These are phyloP conservation scores for Enteromius radiatus DNA, from an alignment of 2,797 vertebrate genomes.

Conservation along the genomic window DNA sequence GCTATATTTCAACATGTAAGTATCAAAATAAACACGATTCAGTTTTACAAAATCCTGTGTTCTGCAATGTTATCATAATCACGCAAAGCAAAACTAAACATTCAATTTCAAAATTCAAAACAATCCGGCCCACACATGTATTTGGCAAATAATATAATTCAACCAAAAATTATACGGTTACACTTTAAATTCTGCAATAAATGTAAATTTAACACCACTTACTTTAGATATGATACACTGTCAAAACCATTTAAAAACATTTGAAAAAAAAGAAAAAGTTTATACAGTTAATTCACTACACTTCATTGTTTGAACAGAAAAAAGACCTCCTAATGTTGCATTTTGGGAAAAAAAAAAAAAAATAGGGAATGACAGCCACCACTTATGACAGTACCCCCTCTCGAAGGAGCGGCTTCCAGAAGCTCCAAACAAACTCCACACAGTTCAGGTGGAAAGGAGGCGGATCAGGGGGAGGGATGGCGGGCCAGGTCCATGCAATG, in stretches of 20 bases:
- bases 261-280: no score
- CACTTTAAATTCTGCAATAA: neutral
- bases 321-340: no score
- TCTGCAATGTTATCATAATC: neutral
- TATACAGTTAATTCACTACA: no score
- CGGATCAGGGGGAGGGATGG: no score
- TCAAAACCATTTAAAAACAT: neutral
- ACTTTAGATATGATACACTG: neutral
- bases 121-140: neutral
- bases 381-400: no score
- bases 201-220: neutral
- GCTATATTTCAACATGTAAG: neutral
- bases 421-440: no score
- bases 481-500: no score
- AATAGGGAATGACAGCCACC: no score
- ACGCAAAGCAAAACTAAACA: neutral
- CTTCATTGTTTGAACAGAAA: no score
- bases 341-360: no score
- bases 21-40: neutral
- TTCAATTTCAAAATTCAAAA: neutral
- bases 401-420: no score
- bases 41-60: neutral
- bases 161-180: neutral
- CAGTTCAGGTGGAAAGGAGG: no score
- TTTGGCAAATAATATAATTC: neutral